These are phyloP conservation scores for Emydura subglobosa DNA, from an alignment of 2,113 vertebrate genomes.

Conservation along the genomic window DNA sequence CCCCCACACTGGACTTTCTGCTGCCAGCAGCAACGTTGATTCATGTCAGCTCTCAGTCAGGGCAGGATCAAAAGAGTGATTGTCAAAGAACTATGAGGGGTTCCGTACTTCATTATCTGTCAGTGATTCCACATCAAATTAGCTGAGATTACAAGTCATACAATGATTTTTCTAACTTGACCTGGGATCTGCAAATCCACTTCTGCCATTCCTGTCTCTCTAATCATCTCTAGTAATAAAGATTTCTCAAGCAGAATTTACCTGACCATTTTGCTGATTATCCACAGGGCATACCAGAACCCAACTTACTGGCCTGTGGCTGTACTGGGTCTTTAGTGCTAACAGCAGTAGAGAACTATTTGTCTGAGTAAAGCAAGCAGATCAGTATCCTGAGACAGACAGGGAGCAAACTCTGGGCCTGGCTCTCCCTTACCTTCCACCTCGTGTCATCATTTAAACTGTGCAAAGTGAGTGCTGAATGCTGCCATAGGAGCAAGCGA, in stretches of 20 bases:
- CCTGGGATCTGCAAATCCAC: background rate
- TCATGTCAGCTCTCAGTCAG: background rate
- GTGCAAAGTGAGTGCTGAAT: background rate
- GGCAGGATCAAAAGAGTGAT: background rate
- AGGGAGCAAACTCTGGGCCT: background rate
- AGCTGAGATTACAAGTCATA: background rate
- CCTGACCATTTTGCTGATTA: background rate
- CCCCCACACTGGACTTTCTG: background rate
- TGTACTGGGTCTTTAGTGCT: background rate
- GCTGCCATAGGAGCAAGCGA: accelerated
- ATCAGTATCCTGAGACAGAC: background rate
- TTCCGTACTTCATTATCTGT: background rate
- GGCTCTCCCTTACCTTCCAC: background rate
- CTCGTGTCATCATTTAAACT: background rate
- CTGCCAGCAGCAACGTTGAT: background rate
- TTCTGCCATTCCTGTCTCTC: background rate
- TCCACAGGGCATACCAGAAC: background rate
- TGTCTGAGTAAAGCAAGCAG: background rate
- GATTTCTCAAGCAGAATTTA: background rate
- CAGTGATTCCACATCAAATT: background rate
- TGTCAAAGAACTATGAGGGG: background rate
- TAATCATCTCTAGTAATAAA: background rate
- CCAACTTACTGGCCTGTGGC: background rate
- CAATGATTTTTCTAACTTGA: background rate
- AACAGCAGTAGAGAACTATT: background rate